Base-by-base conservation (phyloP, 1,140 invertebrate species). In the Sipha flava region DNA sequence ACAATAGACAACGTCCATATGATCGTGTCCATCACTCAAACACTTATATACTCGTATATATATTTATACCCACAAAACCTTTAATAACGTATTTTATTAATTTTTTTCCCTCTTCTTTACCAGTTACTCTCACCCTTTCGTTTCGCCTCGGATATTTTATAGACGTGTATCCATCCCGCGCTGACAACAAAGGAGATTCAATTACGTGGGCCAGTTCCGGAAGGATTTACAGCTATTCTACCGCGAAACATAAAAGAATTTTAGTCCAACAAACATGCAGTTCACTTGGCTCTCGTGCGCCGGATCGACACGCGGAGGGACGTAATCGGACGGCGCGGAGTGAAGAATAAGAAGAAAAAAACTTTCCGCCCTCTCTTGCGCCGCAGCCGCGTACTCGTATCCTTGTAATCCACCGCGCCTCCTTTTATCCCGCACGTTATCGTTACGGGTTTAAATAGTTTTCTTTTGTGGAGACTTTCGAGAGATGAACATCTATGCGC, bases 131-230 rank as follows among this genome's bases (percentile, higher is more conserved):
- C 59, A 37, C 21, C 18, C 21, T 7, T 16, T 45, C 43, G 43
- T 49, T 47, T 73, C 18, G 21, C 45, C 45, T n/a, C 7, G 40
- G 23, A 26, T 45, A 40, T 31, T 34, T 73, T 52, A 54, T 73
- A 73, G 70, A 52, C 70, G 45, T 34, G 29, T 73, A 73, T 73
- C 70, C 70, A 52, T 73, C 70, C 47, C 47, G 12, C 34, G 34
- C 70, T 52, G 70, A 52, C 47, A 73, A 73, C 70, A 73, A 73
- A 73, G 54, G 70, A 52, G 47, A 73, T 73, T 73, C 70, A 31
- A 73, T 73, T 73, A 73, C 29, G 68, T 3, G 47, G 47, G 70
- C 16, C 70, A 29, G 70, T 47, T 73, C 34, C 47, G 29, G 47
- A 52, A 73, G 70, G 70, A 73, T 73, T 73, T 73, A 73, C 54